phyloP scores from a whole-genome alignment of 2,113 vertebrate genomes.

The Grammomys surdaster region DNA sequence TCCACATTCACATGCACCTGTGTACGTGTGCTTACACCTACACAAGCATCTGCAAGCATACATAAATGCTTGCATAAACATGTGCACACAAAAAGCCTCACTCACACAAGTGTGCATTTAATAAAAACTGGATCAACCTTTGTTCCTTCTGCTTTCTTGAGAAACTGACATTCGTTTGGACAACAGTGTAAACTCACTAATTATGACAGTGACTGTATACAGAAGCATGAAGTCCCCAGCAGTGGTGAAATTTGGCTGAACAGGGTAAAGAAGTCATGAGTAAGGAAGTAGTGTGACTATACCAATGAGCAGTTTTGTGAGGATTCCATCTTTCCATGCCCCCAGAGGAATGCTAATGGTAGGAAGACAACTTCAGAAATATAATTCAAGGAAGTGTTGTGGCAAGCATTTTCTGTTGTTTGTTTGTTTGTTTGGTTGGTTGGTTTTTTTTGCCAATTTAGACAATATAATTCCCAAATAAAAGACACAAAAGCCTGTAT shows the following conservation, averaged over 20 bases:
- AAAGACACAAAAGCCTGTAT: too few relatives aligned
- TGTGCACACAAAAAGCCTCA: background rate
- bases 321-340: background rate
- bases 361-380: conserved; percentile 16
- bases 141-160: background rate
- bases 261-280: background rate
- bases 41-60: background rate
- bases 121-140: background rate
- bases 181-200: background rate
- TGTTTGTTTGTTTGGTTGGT: too few relatives aligned
- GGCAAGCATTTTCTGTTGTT: too few relatives aligned
- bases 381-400: background rate
- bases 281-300: background rate
- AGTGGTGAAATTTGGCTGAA: background rate
- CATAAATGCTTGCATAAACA: background rate
- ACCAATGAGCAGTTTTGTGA: background rate
- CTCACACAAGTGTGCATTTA: background rate
- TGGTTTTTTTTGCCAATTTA: too few relatives aligned
- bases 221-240: background rate
- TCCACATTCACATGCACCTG: too few relatives aligned
- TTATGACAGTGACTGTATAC: background rate
- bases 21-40: background rate
- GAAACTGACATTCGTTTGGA: background rate
- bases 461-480: too few relatives aligned
- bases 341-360: background rate